Evolutionary conservation across 37 sponge, comb jelly and placozoan species (phyloP).

Genomic region (Beroe ovata): DNA sequence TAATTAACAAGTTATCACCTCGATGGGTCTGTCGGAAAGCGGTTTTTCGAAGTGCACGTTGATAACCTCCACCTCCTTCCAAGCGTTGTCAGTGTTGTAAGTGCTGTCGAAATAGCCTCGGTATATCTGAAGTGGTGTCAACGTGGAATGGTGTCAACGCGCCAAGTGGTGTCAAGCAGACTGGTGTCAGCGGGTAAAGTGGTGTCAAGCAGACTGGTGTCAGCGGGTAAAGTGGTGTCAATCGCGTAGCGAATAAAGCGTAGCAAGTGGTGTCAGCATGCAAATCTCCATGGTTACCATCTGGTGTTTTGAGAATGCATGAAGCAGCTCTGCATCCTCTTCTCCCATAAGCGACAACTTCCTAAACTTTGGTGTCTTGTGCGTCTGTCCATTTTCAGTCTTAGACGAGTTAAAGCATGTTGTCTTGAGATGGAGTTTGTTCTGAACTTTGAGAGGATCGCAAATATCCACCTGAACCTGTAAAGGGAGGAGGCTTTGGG

Average conservation of each 20-base stretch:
- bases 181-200: too few species aligned
- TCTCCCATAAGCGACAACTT: neutral
- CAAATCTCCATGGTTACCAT: too few species aligned
- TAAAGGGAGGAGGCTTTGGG: too few species aligned
- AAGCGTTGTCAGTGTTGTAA: conserved; percentile 63
- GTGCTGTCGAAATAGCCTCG: conserved; percentile 29
- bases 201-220: too few species aligned
- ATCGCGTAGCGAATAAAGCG: too few species aligned
- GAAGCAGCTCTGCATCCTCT: conserved; percentile 1
- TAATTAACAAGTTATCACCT: conserved; percentile 28
- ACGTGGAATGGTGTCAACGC: too few species aligned
- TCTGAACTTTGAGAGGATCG: conserved; percentile 23
- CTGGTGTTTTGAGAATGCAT: neutral
- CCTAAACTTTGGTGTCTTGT: neutral
- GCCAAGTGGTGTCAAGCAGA: too few species aligned
- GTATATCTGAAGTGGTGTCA: conserved; percentile 6
- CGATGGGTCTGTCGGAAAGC: conserved; percentile 1
- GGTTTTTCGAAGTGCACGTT: conserved; percentile 62
- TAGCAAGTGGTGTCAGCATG: too few species aligned
- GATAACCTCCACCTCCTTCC: conserved; percentile 62
- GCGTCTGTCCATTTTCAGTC: neutral
- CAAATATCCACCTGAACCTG: neutral
- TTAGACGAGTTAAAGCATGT: neutral
- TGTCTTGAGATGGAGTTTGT: conserved; percentile 16
- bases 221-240: too few species aligned